These are phyloP conservation scores for Poeciliopsis infans DNA, from an alignment of 2,797 vertebrate genomes.

Conservation along the genomic window DNA sequence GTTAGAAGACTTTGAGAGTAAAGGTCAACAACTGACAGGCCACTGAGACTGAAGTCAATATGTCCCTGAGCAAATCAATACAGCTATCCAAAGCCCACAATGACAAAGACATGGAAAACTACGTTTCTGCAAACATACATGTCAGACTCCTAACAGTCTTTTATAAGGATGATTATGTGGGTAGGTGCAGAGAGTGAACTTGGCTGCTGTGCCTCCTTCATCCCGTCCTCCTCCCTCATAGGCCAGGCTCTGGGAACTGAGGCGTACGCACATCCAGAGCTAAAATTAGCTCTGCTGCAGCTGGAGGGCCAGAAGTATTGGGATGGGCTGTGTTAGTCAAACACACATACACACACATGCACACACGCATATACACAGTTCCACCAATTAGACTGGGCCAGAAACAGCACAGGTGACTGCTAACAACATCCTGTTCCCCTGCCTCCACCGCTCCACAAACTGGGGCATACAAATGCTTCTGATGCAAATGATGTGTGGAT, in stretches of 20 bases:
- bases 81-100: conserved; percentile 20
- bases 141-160: conserved; percentile 3
- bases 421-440: conserved; percentile 32
- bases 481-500: conserved; percentile 50
- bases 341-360: neutral
- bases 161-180: neutral
- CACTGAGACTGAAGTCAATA: conserved; percentile 41
- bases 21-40: conserved; percentile 54
- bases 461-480: conserved; percentile 34
- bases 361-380: conserved; percentile 18
- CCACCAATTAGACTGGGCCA: conserved; percentile 56
- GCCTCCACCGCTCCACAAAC: conserved; percentile 21
- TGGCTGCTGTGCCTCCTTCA: conserved; percentile 37
- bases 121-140: neutral
- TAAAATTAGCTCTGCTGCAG: conserved; percentile 82
- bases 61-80: conserved; percentile 48
- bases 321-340: conserved; percentile 57
- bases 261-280: conserved; percentile 71
- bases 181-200: conserved; percentile 19
- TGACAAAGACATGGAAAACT: conserved; percentile 5
- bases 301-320: conserved; percentile 75
- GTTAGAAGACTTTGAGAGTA: conserved; percentile 31
- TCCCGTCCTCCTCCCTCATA: conserved; percentile 59
- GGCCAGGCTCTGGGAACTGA: conserved; percentile 68
- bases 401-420: conserved; percentile 58